A percentile compares a stretch with the other conserved stretches of the same genome.
These are phyloP conservation scores for Dolichomitus sp. DNA, from an alignment of 2,888 invertebrate genomes.

Conservation along the genomic window DNA sequence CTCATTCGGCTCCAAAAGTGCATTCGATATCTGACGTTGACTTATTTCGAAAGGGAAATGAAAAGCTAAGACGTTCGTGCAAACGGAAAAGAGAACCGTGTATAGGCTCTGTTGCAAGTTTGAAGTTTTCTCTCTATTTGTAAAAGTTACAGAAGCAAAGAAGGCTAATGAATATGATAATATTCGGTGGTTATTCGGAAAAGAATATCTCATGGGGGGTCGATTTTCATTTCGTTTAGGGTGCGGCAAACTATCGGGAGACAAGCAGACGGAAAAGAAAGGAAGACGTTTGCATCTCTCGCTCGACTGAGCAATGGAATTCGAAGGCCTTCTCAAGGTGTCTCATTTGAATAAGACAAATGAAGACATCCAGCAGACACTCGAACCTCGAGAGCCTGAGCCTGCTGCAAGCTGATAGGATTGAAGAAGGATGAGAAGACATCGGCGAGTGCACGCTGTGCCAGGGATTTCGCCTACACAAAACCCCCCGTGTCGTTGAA, in stretches of 20 bases:
- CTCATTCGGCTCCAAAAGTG: constrained; percentile 49
- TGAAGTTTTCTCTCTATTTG: constrained; percentile 41
- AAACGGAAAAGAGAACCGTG: constrained; percentile 4
- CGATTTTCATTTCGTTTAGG: constrained; percentile 51
- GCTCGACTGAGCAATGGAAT: constrained; percentile 38
- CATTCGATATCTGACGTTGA: constrained; percentile 60
- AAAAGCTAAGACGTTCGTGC: constrained; percentile 14
- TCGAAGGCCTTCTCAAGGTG: constrained; percentile 53
- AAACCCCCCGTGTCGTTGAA: constrained; percentile 74
- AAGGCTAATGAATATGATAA: background rate
- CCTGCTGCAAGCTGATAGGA: constrained; percentile 53
- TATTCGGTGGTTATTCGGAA: constrained; percentile 9
- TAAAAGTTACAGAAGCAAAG: constrained; percentile 24
- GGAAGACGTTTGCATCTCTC: constrained; percentile 13
- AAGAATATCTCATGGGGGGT: constrained; percentile 28
- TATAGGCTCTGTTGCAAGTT: background rate
- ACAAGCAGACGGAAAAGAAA: constrained; percentile 28
- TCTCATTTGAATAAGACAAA: constrained; percentile 81
- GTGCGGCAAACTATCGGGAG: constrained; percentile 21
- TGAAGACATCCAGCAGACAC: constrained; percentile 78
- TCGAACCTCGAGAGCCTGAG: constrained; percentile 52
- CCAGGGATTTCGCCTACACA: constrained; percentile 61
- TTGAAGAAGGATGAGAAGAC: constrained; percentile 55
- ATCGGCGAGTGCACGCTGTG: constrained; percentile 40
- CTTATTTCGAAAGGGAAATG: constrained; percentile 54